Percentiles rank a stretch among this genome's conserved stretches.
These are phyloP conservation scores for Ctenosaura bakeri DNA, from an alignment of 2,797 vertebrate genomes.

Conservation along the genomic window DNA sequence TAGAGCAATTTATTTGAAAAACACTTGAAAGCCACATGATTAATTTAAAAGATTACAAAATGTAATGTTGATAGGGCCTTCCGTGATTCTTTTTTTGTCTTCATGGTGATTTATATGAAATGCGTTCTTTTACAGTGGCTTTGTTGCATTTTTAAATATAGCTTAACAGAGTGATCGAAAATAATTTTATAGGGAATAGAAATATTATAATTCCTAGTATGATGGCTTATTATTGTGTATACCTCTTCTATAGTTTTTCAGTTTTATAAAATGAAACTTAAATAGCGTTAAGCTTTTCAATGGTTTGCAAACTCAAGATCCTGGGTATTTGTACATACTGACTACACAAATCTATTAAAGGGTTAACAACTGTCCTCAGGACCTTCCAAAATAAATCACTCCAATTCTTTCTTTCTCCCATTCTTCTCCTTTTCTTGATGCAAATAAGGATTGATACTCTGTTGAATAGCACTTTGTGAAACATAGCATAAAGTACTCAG, in stretches of 20 bases:
- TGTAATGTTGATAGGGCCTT: slow-evolving; percentile 34
- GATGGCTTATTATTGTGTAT: slow-evolving; percentile 34
- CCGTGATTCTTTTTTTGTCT: slow-evolving; percentile 50
- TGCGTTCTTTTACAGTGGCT: slow-evolving; percentile 46
- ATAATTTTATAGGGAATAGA: slow-evolving; percentile 24
- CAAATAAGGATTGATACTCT: not conserved
- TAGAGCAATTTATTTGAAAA: slow-evolving; percentile 57
- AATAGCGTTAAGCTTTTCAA: slow-evolving; percentile 52
- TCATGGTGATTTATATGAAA: slow-evolving; percentile 58
- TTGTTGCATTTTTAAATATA: slow-evolving; percentile 5
- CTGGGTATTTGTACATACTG: slow-evolving; percentile 50
- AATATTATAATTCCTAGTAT: slow-evolving; percentile 45
- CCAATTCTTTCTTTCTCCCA: not conserved
- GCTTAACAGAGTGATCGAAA: slow-evolving; percentile 13
- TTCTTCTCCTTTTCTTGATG: not conserved
- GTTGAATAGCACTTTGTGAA: not conserved
- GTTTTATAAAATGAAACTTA: slow-evolving; percentile 30
- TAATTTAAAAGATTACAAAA: slow-evolving; percentile 69
- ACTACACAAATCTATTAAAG: slow-evolving; percentile 62
- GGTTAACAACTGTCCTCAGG: slow-evolving; percentile 47
- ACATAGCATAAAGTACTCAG: slow-evolving; percentile 34
- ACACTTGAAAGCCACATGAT: slow-evolving; percentile 70
- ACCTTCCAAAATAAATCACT: slow-evolving; percentile 56
- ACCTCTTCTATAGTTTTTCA: slow-evolving; percentile 44
- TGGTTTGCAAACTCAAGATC: slow-evolving; percentile 63